Conservation (phyloP, 2,797 vertebrate genomes). For the Hoplostethus mediterraneus region DNA sequence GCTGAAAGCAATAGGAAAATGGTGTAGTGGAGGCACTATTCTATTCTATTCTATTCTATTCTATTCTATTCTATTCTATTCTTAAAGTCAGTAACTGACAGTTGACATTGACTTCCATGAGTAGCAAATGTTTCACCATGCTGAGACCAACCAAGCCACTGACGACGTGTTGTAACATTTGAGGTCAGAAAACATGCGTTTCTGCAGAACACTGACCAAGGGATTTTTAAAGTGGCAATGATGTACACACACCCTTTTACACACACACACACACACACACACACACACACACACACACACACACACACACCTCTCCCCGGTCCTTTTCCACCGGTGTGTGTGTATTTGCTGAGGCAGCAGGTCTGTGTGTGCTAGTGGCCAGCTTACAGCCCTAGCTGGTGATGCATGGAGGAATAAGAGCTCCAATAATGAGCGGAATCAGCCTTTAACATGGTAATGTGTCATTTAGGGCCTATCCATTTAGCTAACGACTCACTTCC, state of each 20-base stretch:
- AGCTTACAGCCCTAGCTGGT: constrained; percentile 57
- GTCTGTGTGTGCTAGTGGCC: constrained; percentile 50
- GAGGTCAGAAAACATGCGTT: constrained; percentile 4
- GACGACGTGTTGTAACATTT: not conserved
- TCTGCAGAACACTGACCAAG: constrained; percentile 11
- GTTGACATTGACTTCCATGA: not conserved
- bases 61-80: constrained; percentile 4
- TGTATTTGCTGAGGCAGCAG: constrained; percentile 72
- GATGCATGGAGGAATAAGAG: constrained; percentile 75
- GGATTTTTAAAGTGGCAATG: constrained; percentile 11
- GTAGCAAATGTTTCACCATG: constrained; percentile 5
- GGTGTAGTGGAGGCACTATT: not conserved
- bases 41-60: constrained; percentile 1
- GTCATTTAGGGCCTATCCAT: constrained; percentile 80
- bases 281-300: constrained; percentile 1
- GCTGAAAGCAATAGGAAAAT: constrained; percentile 19
- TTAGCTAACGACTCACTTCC: constrained; percentile 78
- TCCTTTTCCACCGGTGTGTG: constrained; percentile 6
- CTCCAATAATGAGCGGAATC: constrained; percentile 78
- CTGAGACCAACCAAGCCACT: constrained; percentile 6
- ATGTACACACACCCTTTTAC: not conserved
- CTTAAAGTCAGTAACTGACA: not conserved
- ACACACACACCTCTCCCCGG: not conserved
- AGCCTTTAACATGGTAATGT: constrained; percentile 82
- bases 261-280: not conserved